These are phyloP conservation scores for Ophion costatus DNA, from an alignment of 2,888 invertebrate species.

Conservation along the genomic window DNA sequence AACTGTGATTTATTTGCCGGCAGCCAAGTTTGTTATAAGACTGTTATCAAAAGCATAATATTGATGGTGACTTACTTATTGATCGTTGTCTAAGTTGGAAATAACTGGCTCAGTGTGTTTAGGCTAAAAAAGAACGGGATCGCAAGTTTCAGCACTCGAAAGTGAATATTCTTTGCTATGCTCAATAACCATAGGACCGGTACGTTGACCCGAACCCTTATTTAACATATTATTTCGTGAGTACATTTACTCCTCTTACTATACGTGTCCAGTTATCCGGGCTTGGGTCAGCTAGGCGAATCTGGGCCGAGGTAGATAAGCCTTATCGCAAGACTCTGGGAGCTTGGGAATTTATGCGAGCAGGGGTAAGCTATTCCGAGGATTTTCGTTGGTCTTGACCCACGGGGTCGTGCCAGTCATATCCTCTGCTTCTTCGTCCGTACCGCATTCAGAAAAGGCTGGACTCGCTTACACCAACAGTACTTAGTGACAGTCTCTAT, in stretches of 20 bases:
- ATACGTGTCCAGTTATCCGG: constrained; percentile 39
- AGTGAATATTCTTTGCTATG: not conserved
- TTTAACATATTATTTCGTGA: constrained; percentile 34
- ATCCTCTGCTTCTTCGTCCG: constrained; percentile 8
- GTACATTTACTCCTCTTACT: constrained; percentile 19
- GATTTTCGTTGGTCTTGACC: constrained; percentile 18
- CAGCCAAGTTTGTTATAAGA: too few species aligned
- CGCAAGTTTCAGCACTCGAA: constrained; percentile 1
- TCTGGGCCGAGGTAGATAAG: constrained; percentile 59
- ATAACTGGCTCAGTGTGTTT: not conserved
- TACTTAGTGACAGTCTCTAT: not conserved
- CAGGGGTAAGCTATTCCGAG: not conserved
- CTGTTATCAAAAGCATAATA: too few species aligned
- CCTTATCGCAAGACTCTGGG: constrained; percentile 49
- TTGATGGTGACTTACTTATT: too few species aligned
- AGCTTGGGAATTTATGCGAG: constrained; percentile 56
- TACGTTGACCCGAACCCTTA: constrained; percentile 9
- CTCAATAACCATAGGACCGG: not conserved
- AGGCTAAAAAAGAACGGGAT: not conserved
- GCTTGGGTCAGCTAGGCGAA: constrained; percentile 51
- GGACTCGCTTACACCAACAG: too few species aligned
- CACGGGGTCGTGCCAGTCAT: constrained; percentile 8
- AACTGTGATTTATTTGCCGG: too few species aligned
- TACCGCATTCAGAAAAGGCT: not conserved
- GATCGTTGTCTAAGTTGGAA: not conserved